Evolutionary conservation across 2,888 invertebrate genomes (phyloP), one percentile per base, ranked within the genome.

Genomic region (Arrhopalites spinosus): DNA sequence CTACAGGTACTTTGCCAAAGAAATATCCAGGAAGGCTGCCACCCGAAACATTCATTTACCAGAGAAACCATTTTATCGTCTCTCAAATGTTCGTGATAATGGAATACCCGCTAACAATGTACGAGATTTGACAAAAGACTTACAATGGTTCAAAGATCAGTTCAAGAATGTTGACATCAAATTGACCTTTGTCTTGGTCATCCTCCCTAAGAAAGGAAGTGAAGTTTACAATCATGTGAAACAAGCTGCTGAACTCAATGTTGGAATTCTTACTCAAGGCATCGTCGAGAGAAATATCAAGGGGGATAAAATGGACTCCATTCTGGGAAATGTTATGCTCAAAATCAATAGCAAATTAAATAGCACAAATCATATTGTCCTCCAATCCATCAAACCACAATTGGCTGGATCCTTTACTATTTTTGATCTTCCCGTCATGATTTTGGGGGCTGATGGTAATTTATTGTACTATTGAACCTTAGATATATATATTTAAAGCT

Each of bases 361-460:
- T 7, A 86, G 86, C 47, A 84, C 84, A 70, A 86, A 87, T 82
- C 83, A 84, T 74, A 77, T 83, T 82, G 50, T 76, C 45, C 27
- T 72, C 2, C 5, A 36, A 11, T 36, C 36, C 11, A 45, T 64
- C 23, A 68, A 71, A 25, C 77, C 75, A 1, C 30, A 69, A 5
- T 69, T 74, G 20, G 8, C 17, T 17, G 50, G 50, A 15, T 45
- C 56, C 17, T 75, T 75, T 36, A 50, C 45, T 1, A 43, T 73
- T 23, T 75, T 84, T 36, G 73, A 81, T 23, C 81, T 83, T 23
- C 86, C 86, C 0, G 83, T 85, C 2, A 84, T 87, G 77, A 84
- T 88, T 29, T 83, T 87, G 72, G 87, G 87, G 29, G 86, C 87
- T 11, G 87, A 88, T 81, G 87, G 87, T 23, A 0, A 36, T 50